Evolutionary conservation across 2,797 vertebrate species (phyloP), one percentile per base, ranked within the genome.

Genomic region (Gambusia yucatana): DNA sequence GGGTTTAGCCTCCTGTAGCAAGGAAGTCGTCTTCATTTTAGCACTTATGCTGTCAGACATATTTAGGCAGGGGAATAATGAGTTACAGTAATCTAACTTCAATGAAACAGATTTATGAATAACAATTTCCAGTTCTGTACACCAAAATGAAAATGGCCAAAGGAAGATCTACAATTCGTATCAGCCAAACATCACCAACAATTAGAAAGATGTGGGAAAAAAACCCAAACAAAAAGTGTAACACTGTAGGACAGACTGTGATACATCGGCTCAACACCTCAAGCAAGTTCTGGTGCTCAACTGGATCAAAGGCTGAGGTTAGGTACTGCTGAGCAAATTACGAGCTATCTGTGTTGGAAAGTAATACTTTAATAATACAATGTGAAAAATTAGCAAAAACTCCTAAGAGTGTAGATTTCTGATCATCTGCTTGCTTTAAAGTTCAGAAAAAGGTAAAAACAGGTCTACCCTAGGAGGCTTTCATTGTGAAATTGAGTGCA

Each of bases 401-500:
- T n/a, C 59, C 17, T n/a, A 61, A 8, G 28, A 61, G 59, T 30
- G 30, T 8, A 33, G 30, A 63, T 63, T 63, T 63, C 50, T 52
- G 50, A 52, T 25, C 22, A 25, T 25, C 50, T 25, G 25, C 3
- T 52, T 25, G 50, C 50, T 52, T 25, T 25, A 9, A 25, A 25
- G 50, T 52, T 52, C 50, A 25, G 7, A 25, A 25, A 50, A 52
- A 52, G 1, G 0, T 4, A 22, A 6, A 55, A 72, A 73, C 30
- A 47, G 73, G 39, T 11, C 50, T 22, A n/a, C 44, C 22, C 17
- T 25, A 76, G 10, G 6, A 82, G 71, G 73, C 41, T 77, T 75
- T 77, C 59, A 52, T 41, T 77, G 61, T 43, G 50, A 84, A 77
- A 86, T 79, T 44, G 73, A 82, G 71, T 70, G 59, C 43, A 69